Conservation (phyloP, 2,888 invertebrate genomes). For the Microplitis manilae region DNA sequence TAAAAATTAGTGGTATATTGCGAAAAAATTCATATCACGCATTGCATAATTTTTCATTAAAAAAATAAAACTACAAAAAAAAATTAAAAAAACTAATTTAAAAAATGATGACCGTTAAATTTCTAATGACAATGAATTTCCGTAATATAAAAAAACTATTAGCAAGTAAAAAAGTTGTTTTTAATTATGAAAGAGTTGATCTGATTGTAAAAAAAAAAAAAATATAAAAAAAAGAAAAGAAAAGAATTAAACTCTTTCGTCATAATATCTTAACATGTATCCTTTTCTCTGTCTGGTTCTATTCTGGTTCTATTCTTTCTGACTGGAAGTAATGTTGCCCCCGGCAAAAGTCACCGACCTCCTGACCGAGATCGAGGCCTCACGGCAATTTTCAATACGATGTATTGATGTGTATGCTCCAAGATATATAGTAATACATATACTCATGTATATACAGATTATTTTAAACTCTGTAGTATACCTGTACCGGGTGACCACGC, state of each 20-base stretch:
- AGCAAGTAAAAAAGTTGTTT: neutral
- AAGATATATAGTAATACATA: slow-evolving; percentile 36
- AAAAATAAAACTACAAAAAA: neutral
- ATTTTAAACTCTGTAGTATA: too few species aligned
- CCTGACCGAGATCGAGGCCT: slow-evolving; percentile 57
- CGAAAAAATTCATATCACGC: neutral
- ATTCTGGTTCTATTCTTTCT: slow-evolving; percentile 3
- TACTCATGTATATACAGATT: neutral
- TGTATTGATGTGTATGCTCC: slow-evolving; percentile 22
- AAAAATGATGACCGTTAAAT: neutral
- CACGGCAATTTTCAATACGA: neutral
- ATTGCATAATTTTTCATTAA: neutral
- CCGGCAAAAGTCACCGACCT: slow-evolving; percentile 57
- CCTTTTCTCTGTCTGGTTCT: neutral
- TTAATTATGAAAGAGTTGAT: neutral
- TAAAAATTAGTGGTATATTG: too few species aligned
- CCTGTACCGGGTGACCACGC: slow-evolving; percentile 36
- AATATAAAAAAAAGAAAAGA: neutral
- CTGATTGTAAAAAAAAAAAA: neutral
- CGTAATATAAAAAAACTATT: too few species aligned
- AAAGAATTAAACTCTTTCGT: too few species aligned
- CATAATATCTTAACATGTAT: neutral
- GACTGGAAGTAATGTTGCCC: slow-evolving; percentile 34
- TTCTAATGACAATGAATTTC: neutral
- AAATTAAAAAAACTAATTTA: neutral